Conservation (phyloP, 2,113 vertebrate species). For the Chamaea fasciata region DNA sequence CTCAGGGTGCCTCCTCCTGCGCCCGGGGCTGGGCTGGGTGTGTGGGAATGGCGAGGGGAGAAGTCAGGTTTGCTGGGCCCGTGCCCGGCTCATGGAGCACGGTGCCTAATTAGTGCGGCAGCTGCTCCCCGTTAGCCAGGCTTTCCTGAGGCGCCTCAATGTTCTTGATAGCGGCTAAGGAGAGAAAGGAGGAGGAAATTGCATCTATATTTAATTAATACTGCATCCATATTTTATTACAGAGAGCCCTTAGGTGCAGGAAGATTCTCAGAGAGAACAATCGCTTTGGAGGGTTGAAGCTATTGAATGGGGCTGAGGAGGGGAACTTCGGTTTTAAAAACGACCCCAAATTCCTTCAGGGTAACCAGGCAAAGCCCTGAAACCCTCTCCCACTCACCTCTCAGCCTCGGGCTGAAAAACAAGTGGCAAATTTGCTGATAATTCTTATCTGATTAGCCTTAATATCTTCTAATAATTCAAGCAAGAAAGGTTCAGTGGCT, state of each 20-base stretch:
- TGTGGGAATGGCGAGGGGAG: background rate
- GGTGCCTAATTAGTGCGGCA: background rate
- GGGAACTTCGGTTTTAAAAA: background rate
- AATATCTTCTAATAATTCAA: background rate
- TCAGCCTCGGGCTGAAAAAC: background rate
- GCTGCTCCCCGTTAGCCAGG: slow-evolving; percentile 2
- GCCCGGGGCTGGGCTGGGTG: too few species aligned
- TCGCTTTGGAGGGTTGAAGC: background rate
- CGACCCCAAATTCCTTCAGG: background rate
- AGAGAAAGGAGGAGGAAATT: slow-evolving; percentile 48
- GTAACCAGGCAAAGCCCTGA: background rate
- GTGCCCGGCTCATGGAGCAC: background rate
- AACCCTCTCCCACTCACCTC: background rate
- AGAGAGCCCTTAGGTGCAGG: slow-evolving; percentile 32
- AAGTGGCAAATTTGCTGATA: background rate
- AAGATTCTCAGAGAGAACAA: background rate
- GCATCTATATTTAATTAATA: slow-evolving; percentile 64
- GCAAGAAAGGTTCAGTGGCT: background rate
- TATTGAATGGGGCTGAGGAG: background rate
- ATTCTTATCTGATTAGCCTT: slow-evolving; percentile 4
- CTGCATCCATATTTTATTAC: slow-evolving; percentile 55
- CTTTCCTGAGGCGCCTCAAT: slow-evolving; percentile 44
- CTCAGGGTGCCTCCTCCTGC: background rate
- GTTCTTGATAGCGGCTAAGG: slow-evolving; percentile 35
- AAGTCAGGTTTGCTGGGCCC: background rate